Conservation (phyloP, 2,888 invertebrate genomes). For the Anorthoa munda region DNA sequence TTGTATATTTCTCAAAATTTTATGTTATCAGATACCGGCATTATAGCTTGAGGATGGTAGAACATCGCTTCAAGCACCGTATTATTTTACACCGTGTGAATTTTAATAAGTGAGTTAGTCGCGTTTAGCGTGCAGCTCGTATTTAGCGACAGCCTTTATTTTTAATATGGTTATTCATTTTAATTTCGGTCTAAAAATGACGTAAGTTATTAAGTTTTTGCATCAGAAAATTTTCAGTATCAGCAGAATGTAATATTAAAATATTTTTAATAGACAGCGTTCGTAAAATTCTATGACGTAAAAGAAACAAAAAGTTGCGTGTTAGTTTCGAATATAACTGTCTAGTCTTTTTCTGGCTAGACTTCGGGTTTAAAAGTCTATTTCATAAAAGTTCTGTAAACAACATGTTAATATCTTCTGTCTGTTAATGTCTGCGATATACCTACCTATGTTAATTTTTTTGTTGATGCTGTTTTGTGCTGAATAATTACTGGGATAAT, state of each 20-base stretch:
- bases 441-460: neutral
- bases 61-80: neutral
- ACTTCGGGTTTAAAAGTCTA: too few species aligned
- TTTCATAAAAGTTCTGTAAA: too few species aligned
- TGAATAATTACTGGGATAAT: neutral
- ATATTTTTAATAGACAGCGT: neutral
- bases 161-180: neutral
- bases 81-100: conserved; percentile 26
- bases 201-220: too few species aligned
- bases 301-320: neutral
- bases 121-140: neutral
- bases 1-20: too few species aligned
- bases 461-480: neutral
- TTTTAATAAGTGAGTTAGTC: conserved; percentile 40
- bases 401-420: too few species aligned
- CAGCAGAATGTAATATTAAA: neutral
- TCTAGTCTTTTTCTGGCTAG: too few species aligned
- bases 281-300: neutral
- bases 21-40: too few species aligned
- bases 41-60: too few species aligned
- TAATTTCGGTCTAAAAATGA: neutral
- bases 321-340: too few species aligned
- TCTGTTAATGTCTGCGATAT: too few species aligned
- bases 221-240: neutral
- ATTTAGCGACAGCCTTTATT: neutral